Base-by-base conservation (phyloP, 2,888 invertebrate genomes). In the Seira musarum region DNA sequence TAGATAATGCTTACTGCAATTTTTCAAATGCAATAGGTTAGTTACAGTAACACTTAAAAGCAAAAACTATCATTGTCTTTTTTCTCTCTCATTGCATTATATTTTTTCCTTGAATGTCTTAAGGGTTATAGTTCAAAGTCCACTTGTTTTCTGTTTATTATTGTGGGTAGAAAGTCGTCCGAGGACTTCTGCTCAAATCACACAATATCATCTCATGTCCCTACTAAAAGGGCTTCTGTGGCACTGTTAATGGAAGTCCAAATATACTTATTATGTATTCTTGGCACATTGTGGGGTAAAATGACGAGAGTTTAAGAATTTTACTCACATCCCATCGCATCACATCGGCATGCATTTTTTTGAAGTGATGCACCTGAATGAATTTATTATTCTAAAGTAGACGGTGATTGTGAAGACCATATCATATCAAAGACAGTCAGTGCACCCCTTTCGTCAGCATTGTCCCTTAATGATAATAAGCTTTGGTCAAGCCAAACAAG, bases 71-170 rank as follows among this genome's bases (percentile, higher is more conserved):
- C 46, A 46, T 46, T 67, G 67, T 67, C 24, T 21, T 64, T 64
- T 49, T 49, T 67, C 40, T n/a, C 19, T 10, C 67, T 17, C 30
- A 35, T 22, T 21, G 21, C 21, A 61, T 61, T 67, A 46, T n/a
- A n/a, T 25, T 46, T 13, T 25, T 49, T 49, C 15, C 49, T n/a
- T 49, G 1, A 10, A 46, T 69, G 57, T 53, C 8, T 30, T 15
- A 25, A 64, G 73, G 72, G 72, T 63, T 63, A 24, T 67, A 66
- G 80, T 75, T 80, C 80, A 80, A 80, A 80, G 80, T 80, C 80
- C 80, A 80, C 30, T 8, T 8, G 49, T 49, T 5, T 5, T 17
- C 67, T 72, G 35, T 6, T 67, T 69, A 19, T 60, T 71, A 65
- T 75, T 53, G 13, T 65, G 13, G 49, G 63, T 80, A 80, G 80